phyloP scores from a whole-genome alignment of 2,113 vertebrate genomes.

The Quiscalus mexicanus region DNA sequence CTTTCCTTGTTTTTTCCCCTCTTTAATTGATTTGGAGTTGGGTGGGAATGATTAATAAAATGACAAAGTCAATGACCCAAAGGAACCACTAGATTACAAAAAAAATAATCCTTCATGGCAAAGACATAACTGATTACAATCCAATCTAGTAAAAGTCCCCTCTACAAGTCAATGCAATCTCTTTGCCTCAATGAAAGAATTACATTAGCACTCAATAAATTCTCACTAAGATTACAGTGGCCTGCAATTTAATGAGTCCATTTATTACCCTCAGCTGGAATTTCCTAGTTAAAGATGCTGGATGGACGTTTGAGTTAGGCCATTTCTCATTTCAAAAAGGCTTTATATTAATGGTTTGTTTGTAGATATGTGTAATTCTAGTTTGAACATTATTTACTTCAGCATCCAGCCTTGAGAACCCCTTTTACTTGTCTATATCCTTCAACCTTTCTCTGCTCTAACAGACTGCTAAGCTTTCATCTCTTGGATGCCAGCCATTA shows the following conservation, averaged over 20 bases:
- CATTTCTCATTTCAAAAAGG: conserved; percentile 42
- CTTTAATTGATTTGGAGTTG: conserved; percentile 36
- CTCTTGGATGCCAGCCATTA: not conserved
- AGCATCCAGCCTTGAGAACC: not conserved
- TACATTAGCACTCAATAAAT: conserved; percentile 82
- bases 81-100: conserved; percentile 75
- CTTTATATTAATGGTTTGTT: conserved; percentile 12
- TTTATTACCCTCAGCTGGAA: conserved; percentile 72
- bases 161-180: conserved; percentile 77
- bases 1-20: not conserved
- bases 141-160: conserved; percentile 81
- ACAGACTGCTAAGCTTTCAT: not conserved
- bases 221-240: conserved; percentile 77
- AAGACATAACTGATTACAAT: conserved; percentile 82
- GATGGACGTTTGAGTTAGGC: conserved; percentile 65
- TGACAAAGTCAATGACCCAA: conserved; percentile 71
- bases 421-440: not conserved
- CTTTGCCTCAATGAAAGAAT: conserved; percentile 79
- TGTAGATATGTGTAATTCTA: not conserved
- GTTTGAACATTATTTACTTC: conserved; percentile 18
- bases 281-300: conserved; percentile 64
- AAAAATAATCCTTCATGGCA: conserved; percentile 59
- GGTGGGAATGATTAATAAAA: conserved; percentile 75
- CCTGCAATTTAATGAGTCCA: conserved; percentile 78
- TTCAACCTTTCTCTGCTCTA: conserved; percentile 8